Base-by-base conservation (phyloP, 2,113 vertebrate species). In the Cheilinus undulatus region DNA sequence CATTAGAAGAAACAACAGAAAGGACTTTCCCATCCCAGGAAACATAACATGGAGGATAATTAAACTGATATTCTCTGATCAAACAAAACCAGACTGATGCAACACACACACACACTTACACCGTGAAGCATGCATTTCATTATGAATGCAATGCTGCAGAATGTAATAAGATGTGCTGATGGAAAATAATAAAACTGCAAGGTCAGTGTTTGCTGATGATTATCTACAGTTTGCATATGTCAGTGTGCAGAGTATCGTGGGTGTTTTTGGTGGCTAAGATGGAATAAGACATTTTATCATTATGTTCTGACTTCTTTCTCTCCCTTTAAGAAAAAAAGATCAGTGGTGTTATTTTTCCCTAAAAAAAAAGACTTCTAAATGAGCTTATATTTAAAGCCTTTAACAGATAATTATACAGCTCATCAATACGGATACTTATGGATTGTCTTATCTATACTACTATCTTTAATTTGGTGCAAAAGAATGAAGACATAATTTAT, bases 21-120 rank as follows among this genome's bases (percentile, higher is more conserved):
- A 36, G 36, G 26, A 42, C 23, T 50, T 69, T 27, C 43, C 23
- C 12, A 22, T 67, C 34, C 10, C 3, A 28, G 46, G 13, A 11
- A 34, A 9, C 26, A 71, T 60, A 54, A 48, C 9, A 40, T 59
- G 53, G 20, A 60, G 48, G 8, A 48, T 62, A 61, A 71, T 70
- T 45, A 45, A 57, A 68, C 22, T 53, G 34, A 50, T 78, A 48
- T 66, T 50, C 28, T 62, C 42, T 72, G 56, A 79, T 76, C 61
- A 72, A 52, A 34, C 28, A 62, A 68, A 62, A 45, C 34, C 13
- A 15, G 28, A n/a, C 45, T 58, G 45, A 68, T 30, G 43, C 60
- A 61, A 57, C 45, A 51, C 50, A 51, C 32, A 53, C 42, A 56
- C 38, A 42, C 38, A 42, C 38, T 17, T 15, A 42, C 38, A 42